Evolutionary conservation across 1,140 invertebrate species (phyloP).

Genomic region (Drosophila leontia): DNA sequence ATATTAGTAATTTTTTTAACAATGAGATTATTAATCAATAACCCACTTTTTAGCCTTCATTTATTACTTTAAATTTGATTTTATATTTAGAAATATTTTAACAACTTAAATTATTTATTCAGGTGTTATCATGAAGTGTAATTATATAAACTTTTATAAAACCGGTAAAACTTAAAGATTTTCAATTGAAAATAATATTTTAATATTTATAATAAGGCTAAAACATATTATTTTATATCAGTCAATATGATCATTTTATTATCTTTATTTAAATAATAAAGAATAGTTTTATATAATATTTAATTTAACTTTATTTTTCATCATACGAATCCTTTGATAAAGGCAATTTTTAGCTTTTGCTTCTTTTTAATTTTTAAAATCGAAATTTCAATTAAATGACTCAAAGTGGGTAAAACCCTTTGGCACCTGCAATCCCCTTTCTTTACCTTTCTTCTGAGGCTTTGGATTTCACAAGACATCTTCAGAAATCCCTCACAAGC

Average conservation of each 20-base stretch:
- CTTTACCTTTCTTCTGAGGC: not conserved
- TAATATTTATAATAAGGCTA: not conserved
- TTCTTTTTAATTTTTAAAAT: not conserved
- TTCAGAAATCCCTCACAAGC: constrained; percentile 25
- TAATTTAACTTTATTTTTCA: too few species aligned
- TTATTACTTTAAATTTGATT: too few species aligned
- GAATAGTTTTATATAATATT: too few species aligned
- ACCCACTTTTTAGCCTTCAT: not conserved
- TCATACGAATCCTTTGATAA: not conserved
- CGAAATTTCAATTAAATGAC: constrained; percentile 16
- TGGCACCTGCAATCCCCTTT: constrained; percentile 49
- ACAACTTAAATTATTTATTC: too few species aligned
- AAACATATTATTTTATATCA: not conserved
- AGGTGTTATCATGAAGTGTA: too few species aligned
- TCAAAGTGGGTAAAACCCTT: constrained; percentile 27
- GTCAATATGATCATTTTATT: too few species aligned
- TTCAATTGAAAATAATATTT: too few species aligned
- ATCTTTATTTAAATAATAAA: too few species aligned
- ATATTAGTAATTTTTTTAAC: too few species aligned
- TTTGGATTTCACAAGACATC: constrained; percentile 55
- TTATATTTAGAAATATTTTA: not conserved
- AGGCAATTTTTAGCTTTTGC: not conserved
- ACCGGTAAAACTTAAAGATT: too few species aligned
- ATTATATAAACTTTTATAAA: too few species aligned
- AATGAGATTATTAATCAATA: not conserved